Conservation (phyloP, 1,140 invertebrate genomes). For the Steinernema feltiae region DNA sequence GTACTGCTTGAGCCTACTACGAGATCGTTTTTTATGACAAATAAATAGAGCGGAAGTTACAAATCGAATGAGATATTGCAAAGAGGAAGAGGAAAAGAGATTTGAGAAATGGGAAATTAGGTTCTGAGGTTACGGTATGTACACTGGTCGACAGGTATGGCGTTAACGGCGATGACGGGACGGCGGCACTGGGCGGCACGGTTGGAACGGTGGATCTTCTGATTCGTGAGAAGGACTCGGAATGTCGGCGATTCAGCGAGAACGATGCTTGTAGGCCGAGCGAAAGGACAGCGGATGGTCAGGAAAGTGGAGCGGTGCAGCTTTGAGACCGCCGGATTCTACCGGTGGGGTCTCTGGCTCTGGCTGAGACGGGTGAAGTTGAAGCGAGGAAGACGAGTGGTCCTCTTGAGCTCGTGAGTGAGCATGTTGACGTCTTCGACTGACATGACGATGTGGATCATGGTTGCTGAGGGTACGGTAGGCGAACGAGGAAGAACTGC, state of each 20-base stretch:
- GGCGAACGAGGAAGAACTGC: neutral
- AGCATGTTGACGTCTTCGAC: constrained; percentile 13
- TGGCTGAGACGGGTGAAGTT: neutral
- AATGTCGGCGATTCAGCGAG: neutral
- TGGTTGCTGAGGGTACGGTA: neutral
- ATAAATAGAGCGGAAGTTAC: neutral
- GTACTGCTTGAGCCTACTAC: neutral
- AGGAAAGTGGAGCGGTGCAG: neutral
- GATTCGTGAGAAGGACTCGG: neutral
- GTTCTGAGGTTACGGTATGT: neutral
- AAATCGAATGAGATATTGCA: neutral
- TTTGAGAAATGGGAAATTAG: too few relatives aligned
- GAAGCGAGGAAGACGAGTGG: neutral
- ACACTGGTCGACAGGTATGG: neutral
- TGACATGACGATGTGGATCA: constrained; percentile 11
- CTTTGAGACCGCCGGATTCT: neutral
- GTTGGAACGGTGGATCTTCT: neutral
- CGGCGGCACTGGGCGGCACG: neutral
- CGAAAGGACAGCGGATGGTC: neutral
- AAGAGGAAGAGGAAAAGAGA: neutral
- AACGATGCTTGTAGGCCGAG: neutral
- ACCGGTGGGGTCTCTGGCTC: neutral
- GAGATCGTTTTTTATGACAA: neutral
- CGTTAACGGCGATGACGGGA: neutral
- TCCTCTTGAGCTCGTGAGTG: neutral